phyloP scores from a whole-genome alignment of 2,888 invertebrate species.

The Nomada goodeniana region DNA sequence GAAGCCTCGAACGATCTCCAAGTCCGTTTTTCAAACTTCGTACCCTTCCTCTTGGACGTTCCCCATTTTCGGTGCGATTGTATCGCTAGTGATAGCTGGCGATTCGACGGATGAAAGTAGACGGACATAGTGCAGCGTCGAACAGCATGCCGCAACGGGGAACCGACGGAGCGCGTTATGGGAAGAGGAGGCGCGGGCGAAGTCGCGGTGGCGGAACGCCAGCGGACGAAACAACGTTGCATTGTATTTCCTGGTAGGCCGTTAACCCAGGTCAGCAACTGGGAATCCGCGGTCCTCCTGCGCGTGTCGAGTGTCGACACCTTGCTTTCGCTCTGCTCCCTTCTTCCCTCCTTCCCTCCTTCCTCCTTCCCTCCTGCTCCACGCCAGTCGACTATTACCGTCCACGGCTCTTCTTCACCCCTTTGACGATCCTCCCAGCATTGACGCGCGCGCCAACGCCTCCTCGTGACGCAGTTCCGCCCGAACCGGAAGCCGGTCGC shows the following conservation, averaged over 20 bases:
- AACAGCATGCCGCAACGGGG: background rate
- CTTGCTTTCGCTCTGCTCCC: slow-evolving; percentile 32
- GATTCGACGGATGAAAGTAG: too few relatives aligned
- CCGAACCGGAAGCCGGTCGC: slow-evolving; percentile 60
- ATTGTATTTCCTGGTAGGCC: slow-evolving; percentile 76
- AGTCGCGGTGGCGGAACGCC: slow-evolving; percentile 71
- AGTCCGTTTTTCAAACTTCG: too few relatives aligned
- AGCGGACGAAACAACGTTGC: slow-evolving; percentile 77
- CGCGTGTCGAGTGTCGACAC: slow-evolving; percentile 42
- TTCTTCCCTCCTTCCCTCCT: slow-evolving; percentile 38
- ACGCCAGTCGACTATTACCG: background rate
- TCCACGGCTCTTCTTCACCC: background rate
- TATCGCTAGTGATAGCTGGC: background rate
- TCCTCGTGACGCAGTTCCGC: slow-evolving; percentile 61
- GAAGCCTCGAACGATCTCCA: too few relatives aligned
- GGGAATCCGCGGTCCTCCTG: slow-evolving; percentile 66
- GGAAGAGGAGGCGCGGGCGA: slow-evolving; percentile 30
- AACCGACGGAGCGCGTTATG: slow-evolving; percentile 6
- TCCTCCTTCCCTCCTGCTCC: slow-evolving; percentile 14
- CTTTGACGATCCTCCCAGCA: slow-evolving; percentile 1
- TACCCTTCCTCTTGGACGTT: too few relatives aligned
- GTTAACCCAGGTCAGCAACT: slow-evolving; percentile 81
- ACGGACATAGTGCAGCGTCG: slow-evolving; percentile 2
- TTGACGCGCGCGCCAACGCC: slow-evolving; percentile 13
- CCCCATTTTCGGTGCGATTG: too few relatives aligned